Conservation (phyloP, 2,888 invertebrate species). For the Candidula unifasciata region DNA sequence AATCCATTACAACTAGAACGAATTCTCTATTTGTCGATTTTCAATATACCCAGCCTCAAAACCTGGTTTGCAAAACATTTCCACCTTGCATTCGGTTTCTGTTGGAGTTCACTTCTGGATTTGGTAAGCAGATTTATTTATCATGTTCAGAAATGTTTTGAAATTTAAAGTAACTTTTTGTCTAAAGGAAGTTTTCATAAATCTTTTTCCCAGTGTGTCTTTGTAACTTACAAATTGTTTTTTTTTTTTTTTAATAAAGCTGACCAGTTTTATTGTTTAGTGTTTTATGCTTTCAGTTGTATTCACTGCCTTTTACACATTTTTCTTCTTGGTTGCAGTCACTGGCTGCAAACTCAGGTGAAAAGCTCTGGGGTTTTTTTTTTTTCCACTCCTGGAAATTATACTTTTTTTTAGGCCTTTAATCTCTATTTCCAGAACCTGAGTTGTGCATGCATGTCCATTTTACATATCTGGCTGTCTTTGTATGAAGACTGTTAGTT, state of each 20-base stretch:
- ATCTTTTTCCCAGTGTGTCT: not conserved
- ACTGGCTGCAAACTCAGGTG: no score
- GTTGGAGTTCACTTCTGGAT: slow-evolving; percentile 61
- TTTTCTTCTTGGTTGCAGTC: no score
- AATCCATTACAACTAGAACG: slow-evolving; percentile 85
- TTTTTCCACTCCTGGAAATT: no score
- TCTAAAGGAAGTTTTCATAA: not conserved
- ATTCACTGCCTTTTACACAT: no score
- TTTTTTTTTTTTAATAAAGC: not conserved
- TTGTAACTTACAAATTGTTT: not conserved
- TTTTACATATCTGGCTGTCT: no score
- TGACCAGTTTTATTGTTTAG: not conserved
- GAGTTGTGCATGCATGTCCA: no score
- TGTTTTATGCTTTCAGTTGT: no score
- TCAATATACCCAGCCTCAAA: slow-evolving; percentile 73
- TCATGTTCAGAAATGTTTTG: not conserved
- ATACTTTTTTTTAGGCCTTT: no score
- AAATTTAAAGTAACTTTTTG: not conserved
- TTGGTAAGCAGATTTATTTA: slow-evolving; percentile 76
- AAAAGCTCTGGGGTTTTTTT: no score
- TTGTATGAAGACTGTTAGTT: no score
- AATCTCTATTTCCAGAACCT: no score
- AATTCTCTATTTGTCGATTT: slow-evolving; percentile 90
- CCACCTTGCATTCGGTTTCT: slow-evolving; percentile 68
- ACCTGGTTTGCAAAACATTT: slow-evolving; percentile 59